Evolutionary conservation across 2,888 invertebrate genomes (phyloP).

Genomic region (Temnothorax ravouxi): DNA sequence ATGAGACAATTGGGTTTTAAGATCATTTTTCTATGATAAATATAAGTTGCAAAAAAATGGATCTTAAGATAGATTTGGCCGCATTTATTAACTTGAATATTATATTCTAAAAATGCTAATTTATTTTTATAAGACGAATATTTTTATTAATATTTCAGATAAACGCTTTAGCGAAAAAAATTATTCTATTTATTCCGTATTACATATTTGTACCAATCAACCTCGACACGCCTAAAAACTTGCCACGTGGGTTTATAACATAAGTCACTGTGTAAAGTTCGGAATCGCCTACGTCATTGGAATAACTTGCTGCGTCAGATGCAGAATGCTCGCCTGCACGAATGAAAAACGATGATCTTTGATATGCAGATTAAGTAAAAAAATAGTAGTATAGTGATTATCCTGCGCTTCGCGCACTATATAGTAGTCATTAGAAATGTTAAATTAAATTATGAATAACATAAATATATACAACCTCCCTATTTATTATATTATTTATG

Average conservation of each 20-base stretch:
- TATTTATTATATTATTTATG: background rate
- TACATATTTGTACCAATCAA: background rate
- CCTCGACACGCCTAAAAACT: background rate
- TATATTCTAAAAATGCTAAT: background rate
- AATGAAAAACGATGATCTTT: constrained; percentile 37
- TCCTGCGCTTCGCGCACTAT: background rate
- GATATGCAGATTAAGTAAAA: constrained; percentile 11
- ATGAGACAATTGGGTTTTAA: background rate
- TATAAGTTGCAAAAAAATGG: background rate
- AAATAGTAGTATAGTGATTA: background rate
- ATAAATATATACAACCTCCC: background rate
- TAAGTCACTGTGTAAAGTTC: background rate
- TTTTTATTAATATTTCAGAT: background rate
- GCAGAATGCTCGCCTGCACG: no score
- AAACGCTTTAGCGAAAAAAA: background rate
- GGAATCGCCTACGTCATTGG: constrained; percentile 28
- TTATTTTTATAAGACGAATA: background rate
- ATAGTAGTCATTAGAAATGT: background rate
- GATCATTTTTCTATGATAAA: background rate
- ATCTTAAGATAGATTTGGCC: background rate
- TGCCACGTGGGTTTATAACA: constrained; percentile 4
- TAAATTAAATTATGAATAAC: background rate
- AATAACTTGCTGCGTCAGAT: constrained; percentile 32
- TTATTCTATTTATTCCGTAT: background rate
- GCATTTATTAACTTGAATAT: background rate